A percentile compares a stretch with the other conserved stretches of the same genome.
Evolutionary conservation across 2,888 invertebrate species (phyloP).

Genomic region (Dorcus hopei): DNA sequence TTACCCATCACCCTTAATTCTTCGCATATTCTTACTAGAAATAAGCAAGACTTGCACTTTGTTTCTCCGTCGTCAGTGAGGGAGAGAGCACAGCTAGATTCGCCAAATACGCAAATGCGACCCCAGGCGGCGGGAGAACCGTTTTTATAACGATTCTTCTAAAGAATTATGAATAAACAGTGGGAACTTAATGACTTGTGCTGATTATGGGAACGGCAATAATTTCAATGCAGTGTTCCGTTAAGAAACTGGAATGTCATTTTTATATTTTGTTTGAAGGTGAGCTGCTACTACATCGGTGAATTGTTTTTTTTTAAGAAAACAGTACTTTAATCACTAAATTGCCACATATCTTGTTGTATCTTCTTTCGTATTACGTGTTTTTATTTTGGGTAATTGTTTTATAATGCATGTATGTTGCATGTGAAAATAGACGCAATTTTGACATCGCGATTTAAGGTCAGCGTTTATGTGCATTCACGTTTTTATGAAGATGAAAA

Average conservation of each 20-base stretch:
- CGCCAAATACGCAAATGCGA: conserved; percentile 28
- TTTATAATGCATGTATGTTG: background rate
- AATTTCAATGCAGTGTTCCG: conserved; percentile 45
- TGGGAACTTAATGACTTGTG: conserved; percentile 49
- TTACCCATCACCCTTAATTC: conserved; percentile 49
- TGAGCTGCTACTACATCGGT: conserved; percentile 20
- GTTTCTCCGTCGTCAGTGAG: conserved; percentile 19
- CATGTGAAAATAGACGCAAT: too few species aligned
- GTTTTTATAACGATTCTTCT: conserved; percentile 36
- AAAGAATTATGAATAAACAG: conserved; percentile 48
- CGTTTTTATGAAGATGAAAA: too few species aligned
- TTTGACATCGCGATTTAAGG: too few species aligned
- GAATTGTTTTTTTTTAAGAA: conserved; percentile 6
- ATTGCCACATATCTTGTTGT: background rate
- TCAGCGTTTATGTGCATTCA: too few species aligned
- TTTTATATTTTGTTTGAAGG: conserved; percentile 37
- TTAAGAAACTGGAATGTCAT: conserved; percentile 44
- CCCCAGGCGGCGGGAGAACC: conserved; percentile 26
- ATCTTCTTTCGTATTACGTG: background rate
- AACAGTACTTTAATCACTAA: conserved; percentile 13
- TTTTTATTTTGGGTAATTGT: background rate
- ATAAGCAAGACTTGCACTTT: conserved; percentile 37
- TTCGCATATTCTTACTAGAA: conserved; percentile 37
- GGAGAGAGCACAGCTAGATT: conserved; percentile 12
- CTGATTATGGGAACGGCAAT: conserved; percentile 48